Base-by-base conservation (phyloP, 2,797 vertebrate genomes). In the Hoplostethus atlanticus region DNA sequence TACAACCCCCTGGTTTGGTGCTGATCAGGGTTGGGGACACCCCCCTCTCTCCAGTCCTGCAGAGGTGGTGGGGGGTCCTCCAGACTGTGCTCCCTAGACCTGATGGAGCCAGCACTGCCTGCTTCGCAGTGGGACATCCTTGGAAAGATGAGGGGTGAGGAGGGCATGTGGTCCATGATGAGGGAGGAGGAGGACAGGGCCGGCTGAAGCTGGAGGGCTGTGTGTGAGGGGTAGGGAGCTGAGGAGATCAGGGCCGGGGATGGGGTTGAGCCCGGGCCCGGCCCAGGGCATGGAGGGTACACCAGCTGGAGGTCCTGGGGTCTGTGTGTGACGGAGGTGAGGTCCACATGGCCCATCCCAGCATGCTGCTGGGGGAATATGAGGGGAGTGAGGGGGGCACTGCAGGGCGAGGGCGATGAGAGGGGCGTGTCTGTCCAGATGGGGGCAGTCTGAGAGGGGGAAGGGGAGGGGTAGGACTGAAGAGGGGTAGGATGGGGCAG, bases 301-400 rank as follows among this genome's bases (percentile, higher is more conserved):
- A 68, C 80, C 44, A 84, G 71, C 60, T 87, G 88, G 57, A 86
- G 83, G 54, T 92, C 89, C 55, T 87, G 91, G 28, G 85, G 86
- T 80, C 82, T 84, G 2, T 84, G 71, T 0, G 53, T 42, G 44
- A 78, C 50, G 6, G 84, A 48, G 57, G 54, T 30, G 25, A 62
- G 73, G 64, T 84, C 89, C 42, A 31, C 53, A 30, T 80, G 73
- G 61, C 57, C 66, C 8, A 81, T 62, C 0, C 42, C 71, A 28
- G 81, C 47, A 6, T 88, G 89, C 52, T 88, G 84, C 48, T 84
- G 85, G 42, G 76, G 69, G 12, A 58, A 15, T 1, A 57, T 21
- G 73, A 84, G 34, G 2, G 87, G 86, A 65, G 60, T 61, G 47
- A 60, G 56, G 0, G 52, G 54, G 61, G 34, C 36, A 30, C 53